A percentile compares a stretch with the other conserved stretches of the same genome.
These are phyloP conservation scores for Eupithecia dodoneata DNA, from an alignment of 2,888 invertebrate species.

Conservation along the genomic window DNA sequence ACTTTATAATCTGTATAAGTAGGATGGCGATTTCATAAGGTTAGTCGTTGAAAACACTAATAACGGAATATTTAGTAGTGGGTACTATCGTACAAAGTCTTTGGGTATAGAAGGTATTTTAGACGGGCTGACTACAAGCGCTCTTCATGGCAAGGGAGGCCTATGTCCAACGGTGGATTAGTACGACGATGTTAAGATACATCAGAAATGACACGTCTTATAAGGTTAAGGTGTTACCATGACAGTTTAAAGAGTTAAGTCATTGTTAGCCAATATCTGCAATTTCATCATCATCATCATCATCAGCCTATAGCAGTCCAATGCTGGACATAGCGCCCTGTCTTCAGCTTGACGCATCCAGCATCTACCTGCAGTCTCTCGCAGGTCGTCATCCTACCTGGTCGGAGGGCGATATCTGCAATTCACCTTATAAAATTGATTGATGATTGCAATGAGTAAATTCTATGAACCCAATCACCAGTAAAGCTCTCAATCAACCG, in stretches of 20 bases:
- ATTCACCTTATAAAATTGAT: not conserved
- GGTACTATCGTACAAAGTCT: not conserved
- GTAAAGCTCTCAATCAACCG: constrained; percentile 21
- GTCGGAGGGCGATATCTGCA: not conserved
- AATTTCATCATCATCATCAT: no score
- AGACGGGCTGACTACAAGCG: not conserved
- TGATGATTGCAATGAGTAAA: not conserved
- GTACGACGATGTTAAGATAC: not conserved
- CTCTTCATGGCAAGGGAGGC: not conserved
- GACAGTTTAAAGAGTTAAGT: not conserved
- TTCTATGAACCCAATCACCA: constrained; percentile 1
- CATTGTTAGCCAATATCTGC: not conserved
- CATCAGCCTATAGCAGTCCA: no score
- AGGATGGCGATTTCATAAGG: not conserved
- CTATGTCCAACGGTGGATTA: not conserved
- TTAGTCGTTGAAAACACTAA: not conserved
- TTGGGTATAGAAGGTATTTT: not conserved
- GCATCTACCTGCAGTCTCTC: no score
- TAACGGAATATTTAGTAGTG: not conserved
- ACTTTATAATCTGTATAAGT: not conserved
- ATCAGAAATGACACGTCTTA: not conserved
- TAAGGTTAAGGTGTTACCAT: not conserved
- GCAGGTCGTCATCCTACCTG: no score
- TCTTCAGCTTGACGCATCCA: no score
- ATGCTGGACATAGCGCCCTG: no score